Percentiles rank a stretch among this genome's conserved stretches.
Conservation (phyloP, 1,140 invertebrate species). For the Bacillus rossius region DNA sequence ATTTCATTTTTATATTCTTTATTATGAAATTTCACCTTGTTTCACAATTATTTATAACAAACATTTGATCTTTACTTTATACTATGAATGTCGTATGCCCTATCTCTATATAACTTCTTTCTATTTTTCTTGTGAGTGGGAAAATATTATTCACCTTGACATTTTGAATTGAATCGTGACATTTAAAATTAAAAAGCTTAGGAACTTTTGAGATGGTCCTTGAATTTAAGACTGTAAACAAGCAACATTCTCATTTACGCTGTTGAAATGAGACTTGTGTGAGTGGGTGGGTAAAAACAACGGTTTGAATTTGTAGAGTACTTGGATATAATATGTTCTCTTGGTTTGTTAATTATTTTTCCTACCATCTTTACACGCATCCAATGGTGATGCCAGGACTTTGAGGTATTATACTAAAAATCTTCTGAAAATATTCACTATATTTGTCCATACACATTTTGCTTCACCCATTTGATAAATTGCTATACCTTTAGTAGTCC, state of each 20-base stretch:
- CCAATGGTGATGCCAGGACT: conserved; percentile 49
- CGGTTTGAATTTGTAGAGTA: background rate
- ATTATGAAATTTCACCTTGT: conserved; percentile 7
- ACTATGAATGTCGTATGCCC: conserved; percentile 22
- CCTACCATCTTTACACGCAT: conserved; percentile 46
- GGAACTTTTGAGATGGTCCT: conserved; percentile 98
- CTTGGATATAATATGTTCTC: background rate
- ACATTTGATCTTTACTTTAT: conserved; percentile 30
- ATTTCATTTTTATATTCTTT: conserved; percentile 7
- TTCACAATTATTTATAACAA: conserved; percentile 39
- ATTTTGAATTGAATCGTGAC: no score
- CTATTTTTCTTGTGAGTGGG: conserved; percentile 16
- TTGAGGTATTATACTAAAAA: conserved; percentile 52
- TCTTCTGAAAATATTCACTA: background rate
- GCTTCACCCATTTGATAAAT: background rate
- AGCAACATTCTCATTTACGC: no score
- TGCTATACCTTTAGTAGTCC: no score
- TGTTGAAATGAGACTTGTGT: no score
- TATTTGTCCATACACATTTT: conserved; percentile 11
- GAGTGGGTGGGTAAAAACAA: conserved; percentile 7
- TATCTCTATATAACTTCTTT: conserved; percentile 18
- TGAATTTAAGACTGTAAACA: conserved; percentile 43
- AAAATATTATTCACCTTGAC: conserved; percentile 6
- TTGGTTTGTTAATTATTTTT: conserved; percentile 29
- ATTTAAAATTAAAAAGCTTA: conserved; percentile 45